Evolutionary conservation across 2,888 invertebrate genomes (phyloP), one percentile per base, ranked within the genome.

Genomic region (Eudasyphora cyanicolor): DNA sequence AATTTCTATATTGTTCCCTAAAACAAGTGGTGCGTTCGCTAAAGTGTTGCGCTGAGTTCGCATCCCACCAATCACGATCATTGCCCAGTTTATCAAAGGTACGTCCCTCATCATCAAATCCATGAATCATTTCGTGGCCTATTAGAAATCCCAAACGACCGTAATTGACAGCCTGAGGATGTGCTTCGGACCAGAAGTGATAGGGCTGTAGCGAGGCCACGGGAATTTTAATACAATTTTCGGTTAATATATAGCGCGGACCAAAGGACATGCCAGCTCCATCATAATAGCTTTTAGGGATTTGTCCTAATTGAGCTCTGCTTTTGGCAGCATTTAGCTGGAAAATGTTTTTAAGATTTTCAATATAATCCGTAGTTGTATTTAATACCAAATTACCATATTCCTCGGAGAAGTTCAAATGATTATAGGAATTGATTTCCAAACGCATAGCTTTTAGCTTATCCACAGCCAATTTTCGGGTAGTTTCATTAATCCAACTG

Each of bases 171-270:
- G 85, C 84, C 87, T 94, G 95, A 0, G 97, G 97, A 91, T 96
- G 97, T 79, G 94, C 93, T 0, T 95, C 95, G 85, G 21, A 17
- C 27, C 27, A 54, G 2, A 71, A 51, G 21, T 35, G 17, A 17
- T 17, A 6, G 8, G 86, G 86, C 8, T 85, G 83, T 14, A 86
- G 60, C 7, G 81, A 83, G 5, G 85, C 82, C 6, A 82, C 79
- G 0, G 85, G 85, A 14, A 85, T 82, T 2, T 80, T 69, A 7
- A 86, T 79, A 14, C 76, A 76, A 45, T 86, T 85, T 32, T 86
- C 96, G 0, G 97, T 17, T 24, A 21, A 1, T 17, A 38, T 42
- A 19, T 67, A 67, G 14, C 17, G 97, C 0, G 98, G 97, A 0
- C 97, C 82, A 42, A 29, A 29, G 0, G 27, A 24, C 14, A 19